Evolutionary conservation across 2,113 vertebrate species (phyloP), one percentile per base, ranked within the genome.

Genomic region (Colossoma macropomum): DNA sequence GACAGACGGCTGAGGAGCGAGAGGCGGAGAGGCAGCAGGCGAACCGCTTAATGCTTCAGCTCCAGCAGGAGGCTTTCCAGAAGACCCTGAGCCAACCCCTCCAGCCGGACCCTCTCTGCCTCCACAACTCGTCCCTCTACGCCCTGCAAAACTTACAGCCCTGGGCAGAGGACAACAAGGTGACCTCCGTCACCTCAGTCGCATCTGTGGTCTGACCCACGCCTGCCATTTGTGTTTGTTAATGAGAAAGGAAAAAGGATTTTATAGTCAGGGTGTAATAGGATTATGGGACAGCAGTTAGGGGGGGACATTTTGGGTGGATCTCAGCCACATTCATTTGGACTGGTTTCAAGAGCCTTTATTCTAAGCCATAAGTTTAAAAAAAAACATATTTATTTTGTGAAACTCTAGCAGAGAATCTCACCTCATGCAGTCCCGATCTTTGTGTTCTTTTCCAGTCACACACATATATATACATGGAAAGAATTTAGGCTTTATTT

Each of bases 111-210:
- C 97, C 97, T 0, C 96, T 99, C 87, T 99, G 98, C 91, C 94
- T 98, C 91, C 97, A 99, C 95, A 99, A 99, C 93, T 97, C 98
- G 82, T 99, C 98, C 4, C 96, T 99, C 80, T 97, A 96, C 88
- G 96, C 97, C 89, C 94, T 98, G 92, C 98, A 99, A 95, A 98
- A 98, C 94, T 94, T 99, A 85, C 97, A 99, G 94, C 97, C 97
- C 79, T 99, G 98, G 98, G 97, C 97, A 0, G 97, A 99, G 79
- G 97, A 98, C 91, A 96, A 96, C 94, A 97, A 97, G 92, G 96
- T 98, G 94, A 96, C 97, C 63, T 97, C 96, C 1, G 96, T 97
- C 94, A 97, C 97, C 3, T 96, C 96, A 74, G 92, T 97, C 66
- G 97, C 97, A 38, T 97, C 96, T 0, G 95, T 97, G 82, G 96